These are phyloP conservation scores for Tolypeutes matacus DNA, from an alignment of 2,797 vertebrate genomes.

Conservation along the genomic window DNA sequence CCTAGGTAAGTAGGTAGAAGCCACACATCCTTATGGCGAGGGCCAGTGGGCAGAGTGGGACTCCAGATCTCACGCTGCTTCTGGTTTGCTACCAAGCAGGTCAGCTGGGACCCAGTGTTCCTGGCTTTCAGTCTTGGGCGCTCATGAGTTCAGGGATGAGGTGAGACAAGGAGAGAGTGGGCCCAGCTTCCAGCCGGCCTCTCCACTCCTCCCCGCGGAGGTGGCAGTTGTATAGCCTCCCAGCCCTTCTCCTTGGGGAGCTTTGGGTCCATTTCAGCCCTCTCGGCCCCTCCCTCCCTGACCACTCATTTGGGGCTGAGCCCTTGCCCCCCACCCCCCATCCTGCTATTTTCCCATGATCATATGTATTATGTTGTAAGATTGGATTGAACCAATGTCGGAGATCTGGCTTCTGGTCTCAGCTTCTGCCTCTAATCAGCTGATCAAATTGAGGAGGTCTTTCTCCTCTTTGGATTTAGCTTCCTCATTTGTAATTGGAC, in stretches of 20 bases:
- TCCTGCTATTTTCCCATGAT: background rate
- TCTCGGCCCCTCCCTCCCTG: background rate
- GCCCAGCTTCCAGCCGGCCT: background rate
- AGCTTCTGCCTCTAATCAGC: slow-evolving; percentile 37
- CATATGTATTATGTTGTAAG: background rate
- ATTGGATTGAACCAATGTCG: slow-evolving; percentile 32
- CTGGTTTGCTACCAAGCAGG: background rate
- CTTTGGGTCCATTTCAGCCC: background rate
- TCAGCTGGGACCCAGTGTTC: background rate
- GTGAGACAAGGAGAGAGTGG: background rate
- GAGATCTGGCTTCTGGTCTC: slow-evolving; percentile 44
- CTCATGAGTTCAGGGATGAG: background rate
- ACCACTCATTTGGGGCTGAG: background rate
- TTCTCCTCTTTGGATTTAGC: background rate
- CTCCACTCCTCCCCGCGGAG: too few species aligned
- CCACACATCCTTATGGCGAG: background rate
- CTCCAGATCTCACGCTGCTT: background rate
- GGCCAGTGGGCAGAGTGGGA: background rate
- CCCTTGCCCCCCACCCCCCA: background rate
- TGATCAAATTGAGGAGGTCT: background rate
- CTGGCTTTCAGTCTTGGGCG: background rate
- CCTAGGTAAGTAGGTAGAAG: background rate
- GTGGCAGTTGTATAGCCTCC: too few species aligned
- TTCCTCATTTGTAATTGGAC: slow-evolving; percentile 44
- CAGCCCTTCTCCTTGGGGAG: background rate